Conservation (phyloP, 2,888 invertebrate genomes). For the Cistogaster globosa region DNA sequence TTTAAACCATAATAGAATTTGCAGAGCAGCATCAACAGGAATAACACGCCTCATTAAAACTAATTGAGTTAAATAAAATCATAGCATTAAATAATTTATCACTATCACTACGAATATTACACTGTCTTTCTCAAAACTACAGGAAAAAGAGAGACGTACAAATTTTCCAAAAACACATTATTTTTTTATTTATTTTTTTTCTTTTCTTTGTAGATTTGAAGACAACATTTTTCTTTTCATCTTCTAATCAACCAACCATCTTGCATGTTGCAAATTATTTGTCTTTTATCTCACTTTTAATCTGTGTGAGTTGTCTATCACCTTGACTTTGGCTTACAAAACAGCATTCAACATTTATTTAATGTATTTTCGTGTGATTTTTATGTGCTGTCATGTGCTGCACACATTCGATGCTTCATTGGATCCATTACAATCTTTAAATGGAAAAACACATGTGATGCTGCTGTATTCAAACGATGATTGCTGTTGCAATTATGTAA, state of each 20-base stretch:
- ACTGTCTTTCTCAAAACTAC: no score
- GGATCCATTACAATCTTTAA: conserved; percentile 23
- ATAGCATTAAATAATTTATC: no score
- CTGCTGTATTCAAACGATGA: conserved; percentile 33
- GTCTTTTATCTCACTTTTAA: neutral
- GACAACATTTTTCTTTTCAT: conserved; percentile 30
- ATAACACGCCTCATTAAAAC: no score
- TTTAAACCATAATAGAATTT: no score
- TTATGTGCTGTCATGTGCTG: neutral
- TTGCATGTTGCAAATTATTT: no score
- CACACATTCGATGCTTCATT: neutral
- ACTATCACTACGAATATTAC: no score
- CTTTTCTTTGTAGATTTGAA: neutral
- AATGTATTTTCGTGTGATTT: conserved; percentile 16
- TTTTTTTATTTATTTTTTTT: neutral
- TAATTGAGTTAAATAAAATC: no score
- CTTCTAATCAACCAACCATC: conserved; percentile 34
- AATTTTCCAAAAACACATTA: no score
- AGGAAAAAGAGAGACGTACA: no score
- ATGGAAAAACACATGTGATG: conserved; percentile 47
- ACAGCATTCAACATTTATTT: conserved; percentile 12
- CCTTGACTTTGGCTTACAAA: conserved; percentile 64
- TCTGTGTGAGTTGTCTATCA: conserved; percentile 37
- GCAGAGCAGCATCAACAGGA: no score
- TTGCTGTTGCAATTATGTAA: conserved; percentile 48